Base-by-base conservation (phyloP, 2,888 invertebrate species). In the Cheilosia scutellata region DNA sequence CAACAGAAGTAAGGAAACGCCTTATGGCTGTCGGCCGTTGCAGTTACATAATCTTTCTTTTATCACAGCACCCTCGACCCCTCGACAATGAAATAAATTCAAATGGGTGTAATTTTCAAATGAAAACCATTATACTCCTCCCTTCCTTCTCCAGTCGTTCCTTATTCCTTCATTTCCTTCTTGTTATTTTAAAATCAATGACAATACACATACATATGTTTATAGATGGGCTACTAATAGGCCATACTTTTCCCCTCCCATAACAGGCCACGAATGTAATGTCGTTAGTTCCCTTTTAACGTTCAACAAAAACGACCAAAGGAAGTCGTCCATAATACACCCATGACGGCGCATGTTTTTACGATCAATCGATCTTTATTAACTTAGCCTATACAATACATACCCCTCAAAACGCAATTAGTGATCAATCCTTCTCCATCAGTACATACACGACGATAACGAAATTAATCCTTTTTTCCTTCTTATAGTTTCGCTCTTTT, bases 371-470 rank as follows among this genome's bases (percentile, higher is more conserved):
- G 80, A 70, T 84, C 84, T 60, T 70, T 60, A 62, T 82, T 82
- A 80, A 29, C 47, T 16, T 44, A 16, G n/a, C n/a, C 16, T 44
- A 6, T 9, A 51, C 42, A n/a, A 58, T 70, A 77, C 86, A 37
- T 72, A 86, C 86, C 82, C 86, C 82, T 86, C 40, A 44, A 65
- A 82, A 68, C 57, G 82, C 72, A 86, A 86, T 86, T 82, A 82
- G 66, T 63, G 82, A 82, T 82, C 76, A 65, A 71, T 76, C 65
- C 74, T 66, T 11, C 25, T 25, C 25, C 53, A 33, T 5, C 4
- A 31, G 13, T 25, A n/a, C 16, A n/a, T 37, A 37, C 27, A 63
- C 7, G 20, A 33, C 55, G 57, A 13, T 42, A 74, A 60, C n/a
- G 44, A 65, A 70, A 70, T 75, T 84, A 76, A 84, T 84, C 84